Evolutionary conservation across 2,113 vertebrate genomes (phyloP).

Genomic region (Felis catus): F.catus_Fca126_mat1.0 CM031417.1:141193501-141194000

Average conservation of each 20-base stretch:
- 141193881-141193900: too few species aligned
- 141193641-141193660: fast-evolving
- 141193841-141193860: fast-evolving
- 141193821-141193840: fast-evolving
- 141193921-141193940: not conserved
- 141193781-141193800: not conserved
- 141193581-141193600: not conserved
- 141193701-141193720: not conserved
- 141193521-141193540: fast-evolving
- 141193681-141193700: not conserved
- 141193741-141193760: fast-evolving
- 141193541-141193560: fast-evolving
- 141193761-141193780: not conserved
- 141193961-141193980: not conserved
- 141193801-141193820: too few species aligned
- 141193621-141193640: fast-evolving
- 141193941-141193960: not conserved
- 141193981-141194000: not conserved
- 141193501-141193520: not conserved
- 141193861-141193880: fast-evolving
- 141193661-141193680: not conserved
- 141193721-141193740: fast-evolving
- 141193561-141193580: fast-evolving
- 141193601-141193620: not conserved
- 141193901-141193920: fast-evolving